Evolutionary conservation across 1,140 invertebrate genomes (phyloP), one percentile per base, ranked within the genome.

Genomic region (Hydropsyche tenuis): DNA sequence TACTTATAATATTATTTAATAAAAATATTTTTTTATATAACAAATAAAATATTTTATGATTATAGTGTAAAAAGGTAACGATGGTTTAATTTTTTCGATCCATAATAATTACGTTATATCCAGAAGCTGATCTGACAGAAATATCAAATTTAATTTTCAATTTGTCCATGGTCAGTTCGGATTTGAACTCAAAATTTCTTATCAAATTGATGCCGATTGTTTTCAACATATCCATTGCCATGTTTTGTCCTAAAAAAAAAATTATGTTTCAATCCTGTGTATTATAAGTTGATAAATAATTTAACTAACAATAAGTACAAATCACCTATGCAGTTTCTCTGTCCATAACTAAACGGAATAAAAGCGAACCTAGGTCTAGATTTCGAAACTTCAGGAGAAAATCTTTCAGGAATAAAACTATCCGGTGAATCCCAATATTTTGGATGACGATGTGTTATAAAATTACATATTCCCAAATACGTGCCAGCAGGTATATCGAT

Each of bases 371-470:
- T 22, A 23, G 68, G 68, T 6, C 68, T 46, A 25, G 1, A 37
- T 46, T 56, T 53, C 6, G 68, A 56, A 56, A 20, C 25, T 56
- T 70, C 48, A n/a, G 68, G 37, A 42, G 51, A 56, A 70, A 70
- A 70, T 70, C 68, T 23, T 42, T 70, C 68, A 23, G 68, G 68
- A 27, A 56, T 56, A 30, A 56, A 70, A 1, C 23, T 18, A 56
- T 70, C 25, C 20, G 68, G 68, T 0, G 22, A 37, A 30, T 70
- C 51, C 48, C 48, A 70, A 70, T 70, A 70, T 56, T 56, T 70
- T 6, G 68, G 68, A 56, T 70, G 11, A 18, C 68, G 16, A 30
- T 70, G 68, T 16, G 56, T 1, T 42, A 56, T 30, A 14, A 56
- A 70, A n/a, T 30, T 37, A 2, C 25, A 70, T 4, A 70, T 30